These are phyloP conservation scores for Drosophila prolongata DNA, from an alignment of 2,888 invertebrate genomes.

Conservation along the genomic window DNA sequence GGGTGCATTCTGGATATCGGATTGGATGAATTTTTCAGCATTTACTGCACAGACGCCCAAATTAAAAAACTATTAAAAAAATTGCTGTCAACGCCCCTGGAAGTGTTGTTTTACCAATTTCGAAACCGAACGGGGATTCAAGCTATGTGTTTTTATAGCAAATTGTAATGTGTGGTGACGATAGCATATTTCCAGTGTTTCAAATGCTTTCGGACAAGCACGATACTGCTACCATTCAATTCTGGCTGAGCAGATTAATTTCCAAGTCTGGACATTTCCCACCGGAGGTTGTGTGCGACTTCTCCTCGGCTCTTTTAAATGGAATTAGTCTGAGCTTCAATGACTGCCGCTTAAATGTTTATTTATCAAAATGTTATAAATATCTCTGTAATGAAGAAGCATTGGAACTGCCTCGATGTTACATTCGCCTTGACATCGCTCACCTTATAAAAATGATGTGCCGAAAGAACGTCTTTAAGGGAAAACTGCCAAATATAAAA, in stretches of 20 bases:
- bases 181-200: not conserved
- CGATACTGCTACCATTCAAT: conserved; percentile 6
- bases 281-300: not conserved
- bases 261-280: not conserved
- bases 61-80: not conserved
- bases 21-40: not conserved
- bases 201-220: conserved; percentile 9
- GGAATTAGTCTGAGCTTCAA: not conserved
- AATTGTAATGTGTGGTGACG: not conserved
- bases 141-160: not conserved
- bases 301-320: not conserved
- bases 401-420: conserved; percentile 3
- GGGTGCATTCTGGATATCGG: too few relatives aligned
- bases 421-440: conserved; percentile 1
- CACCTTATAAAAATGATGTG: conserved; percentile 6
- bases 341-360: conserved; percentile 1
- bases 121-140: not conserved
- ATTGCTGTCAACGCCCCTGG: not conserved
- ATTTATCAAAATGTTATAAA: not conserved
- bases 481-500: conserved; percentile 2
- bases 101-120: not conserved
- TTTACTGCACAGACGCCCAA: too few relatives aligned
- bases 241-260: not conserved
- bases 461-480: not conserved
- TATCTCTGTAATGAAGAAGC: too few relatives aligned